Evolutionary conservation across 2,888 invertebrate species (phyloP), one percentile per base, ranked within the genome.

Genomic region (Trichopria drosophilae): DNA sequence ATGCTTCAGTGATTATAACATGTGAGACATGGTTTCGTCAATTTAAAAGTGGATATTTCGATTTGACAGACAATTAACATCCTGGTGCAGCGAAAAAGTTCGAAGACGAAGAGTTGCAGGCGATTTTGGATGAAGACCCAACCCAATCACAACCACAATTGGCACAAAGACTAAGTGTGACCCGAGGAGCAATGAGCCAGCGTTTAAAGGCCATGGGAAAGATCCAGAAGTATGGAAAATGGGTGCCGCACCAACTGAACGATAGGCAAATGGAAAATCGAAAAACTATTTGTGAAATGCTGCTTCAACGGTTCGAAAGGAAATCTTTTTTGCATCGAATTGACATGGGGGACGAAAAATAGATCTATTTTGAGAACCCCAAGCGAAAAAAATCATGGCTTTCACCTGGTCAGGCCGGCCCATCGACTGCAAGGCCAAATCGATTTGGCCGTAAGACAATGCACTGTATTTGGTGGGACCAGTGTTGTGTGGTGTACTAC

Each of bases 11-110:
- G n/a, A n/a, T n/a, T n/a, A n/a, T n/a, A n/a, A n/a, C n/a, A n/a
- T n/a, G n/a, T n/a, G n/a, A n/a, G n/a, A n/a, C n/a, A 53, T 45
- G n/a, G n/a, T n/a, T n/a, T n/a, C n/a, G n/a, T n/a, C n/a, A n/a
- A n/a, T n/a, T n/a, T n/a, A n/a, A n/a, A 52, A 56, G 34, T 53
- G 42, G 36, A 26, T 44, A 55, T 57, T 53, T 57, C 47, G 50
- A 53, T 37, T 12, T 53, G 4, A 40, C 40, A 40, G 57, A 57
- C 51, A 51, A 58, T 13, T 46, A 53, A 45, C 55, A 31, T 32
- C 24, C 20, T 29, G 34, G 48, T 32, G 22, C 20, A 48, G 9
- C 32, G 6, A 44, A 50, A n/a, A n/a, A n/a, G n/a, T n/a, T n/a
- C n/a, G n/a, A n/a, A n/a, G n/a, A n/a, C n/a, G n/a, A n/a, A n/a